Base-by-base conservation (phyloP, 2,113 vertebrate genomes). In the Lates calcarifer region DNA sequence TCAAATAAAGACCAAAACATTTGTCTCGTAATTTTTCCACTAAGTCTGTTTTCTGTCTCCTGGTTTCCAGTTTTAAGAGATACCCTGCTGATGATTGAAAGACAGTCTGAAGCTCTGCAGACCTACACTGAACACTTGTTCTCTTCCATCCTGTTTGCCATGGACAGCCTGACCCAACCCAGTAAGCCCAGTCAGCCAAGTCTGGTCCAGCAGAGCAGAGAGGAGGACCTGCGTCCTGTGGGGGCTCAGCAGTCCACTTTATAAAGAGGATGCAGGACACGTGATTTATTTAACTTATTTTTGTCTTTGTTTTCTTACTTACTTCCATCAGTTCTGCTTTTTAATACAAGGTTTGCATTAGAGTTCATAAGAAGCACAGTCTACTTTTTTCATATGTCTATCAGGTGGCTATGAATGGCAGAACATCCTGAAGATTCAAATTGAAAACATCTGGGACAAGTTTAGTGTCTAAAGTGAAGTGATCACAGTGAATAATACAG, bases 1-100 rank as follows among this genome's bases (percentile, higher is more conserved):
- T 0, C 0, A 43, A 31, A 28, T 13, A 0, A 65, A 33, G 29
- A 18, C 10, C 13, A 17, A 3, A n/a, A 3, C 14, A 3, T 61
- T 56, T 0, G 1, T 17, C 1, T 56, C 24, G 3, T 45, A 10
- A 24, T 66, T 24, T 56, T 6, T 17, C 22, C 3, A 3, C 31
- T 4, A 3, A 24, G 10, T 33, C 29, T 67, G 24, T 1, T 9
- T 6, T 4, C 12, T 41, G 14, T 78, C 0, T 63, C 3, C 24
- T 49, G 17, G 2, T 67, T 45, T 81, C 0, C 89, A 99, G 98
- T 95, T 87, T 90, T 99, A 86, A 95, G 95, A 76, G 96, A 97
- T 39, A 93, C 95, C 0, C 93, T 99, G 62, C 74, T 79, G 56
- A 87, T 97, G 87, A 96, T 99, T 3, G 94, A 96, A 1, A 94